These are phyloP conservation scores for Heliconius ismenius DNA, from an alignment of 2,888 invertebrate species.

Conservation along the genomic window DNA sequence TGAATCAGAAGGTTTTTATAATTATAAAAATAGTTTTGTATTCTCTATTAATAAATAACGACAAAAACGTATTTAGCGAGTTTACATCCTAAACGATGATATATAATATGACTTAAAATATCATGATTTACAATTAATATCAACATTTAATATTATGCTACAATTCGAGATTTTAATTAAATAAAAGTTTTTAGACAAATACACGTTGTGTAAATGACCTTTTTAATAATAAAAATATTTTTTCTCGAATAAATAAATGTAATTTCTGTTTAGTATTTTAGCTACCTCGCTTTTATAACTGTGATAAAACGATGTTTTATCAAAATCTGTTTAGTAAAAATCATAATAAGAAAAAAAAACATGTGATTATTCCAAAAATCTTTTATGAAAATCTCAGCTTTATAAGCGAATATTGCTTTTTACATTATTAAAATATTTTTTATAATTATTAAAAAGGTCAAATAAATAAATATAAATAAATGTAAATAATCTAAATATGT, in stretches of 20 bases:
- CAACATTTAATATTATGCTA: conserved; percentile 10
- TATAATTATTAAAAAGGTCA: neutral
- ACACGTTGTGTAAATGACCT: neutral
- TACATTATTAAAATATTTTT: neutral
- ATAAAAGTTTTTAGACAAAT: neutral
- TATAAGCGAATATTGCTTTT: neutral
- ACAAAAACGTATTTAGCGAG: neutral
- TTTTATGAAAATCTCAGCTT: neutral
- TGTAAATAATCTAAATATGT: conserved; percentile 27
- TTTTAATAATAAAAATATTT: neutral
- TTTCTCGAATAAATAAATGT: neutral
- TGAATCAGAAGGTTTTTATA: neutral
- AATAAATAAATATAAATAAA: conserved; percentile 16
- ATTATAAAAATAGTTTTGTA: too few relatives aligned
- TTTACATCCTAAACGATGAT: too few relatives aligned
- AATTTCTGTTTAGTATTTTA: neutral
- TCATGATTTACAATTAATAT: conserved; percentile 2
- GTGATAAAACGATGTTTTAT: neutral
- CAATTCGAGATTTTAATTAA: too few relatives aligned
- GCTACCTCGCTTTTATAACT: neutral
- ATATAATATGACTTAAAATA: neutral
- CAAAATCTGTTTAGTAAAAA: neutral
- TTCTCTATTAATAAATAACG: too few relatives aligned
- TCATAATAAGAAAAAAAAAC: neutral
- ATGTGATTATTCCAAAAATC: neutral